phyloP scores from a whole-genome alignment of 2,888 invertebrate genomes.

The Spodoptera exigua region DNA sequence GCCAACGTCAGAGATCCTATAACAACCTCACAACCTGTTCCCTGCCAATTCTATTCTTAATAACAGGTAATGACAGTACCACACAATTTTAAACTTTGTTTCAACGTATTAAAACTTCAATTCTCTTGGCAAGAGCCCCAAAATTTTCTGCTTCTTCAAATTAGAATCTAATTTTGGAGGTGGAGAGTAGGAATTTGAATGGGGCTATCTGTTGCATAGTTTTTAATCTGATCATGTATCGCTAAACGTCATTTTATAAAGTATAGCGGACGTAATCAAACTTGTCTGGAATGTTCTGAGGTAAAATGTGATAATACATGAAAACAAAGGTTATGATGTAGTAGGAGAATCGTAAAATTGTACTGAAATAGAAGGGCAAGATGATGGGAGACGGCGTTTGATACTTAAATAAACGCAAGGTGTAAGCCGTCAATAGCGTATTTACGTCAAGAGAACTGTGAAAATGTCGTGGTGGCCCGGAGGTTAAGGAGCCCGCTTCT shows the following conservation, averaged over 20 bases:
- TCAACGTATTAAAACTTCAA: constrained; percentile 40
- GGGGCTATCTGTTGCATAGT: constrained; percentile 21
- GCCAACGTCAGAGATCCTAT: constrained; percentile 74
- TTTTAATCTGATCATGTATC: constrained; percentile 53
- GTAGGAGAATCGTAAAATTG: constrained; percentile 29
- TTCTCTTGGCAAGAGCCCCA: constrained; percentile 34
- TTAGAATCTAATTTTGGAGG: constrained; percentile 5
- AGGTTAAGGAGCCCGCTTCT: too few relatives aligned
- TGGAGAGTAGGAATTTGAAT: constrained; percentile 12
- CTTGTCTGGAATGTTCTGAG: constrained; percentile 59
- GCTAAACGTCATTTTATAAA: constrained; percentile 67
- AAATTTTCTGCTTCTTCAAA: constrained; percentile 15
- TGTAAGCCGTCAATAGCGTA: constrained; percentile 44
- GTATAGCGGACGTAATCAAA: constrained; percentile 61
- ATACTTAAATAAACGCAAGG: constrained; percentile 45
- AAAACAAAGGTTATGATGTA: constrained; percentile 33
- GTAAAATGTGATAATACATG: constrained; percentile 23
- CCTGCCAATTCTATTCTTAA: constrained; percentile 84
- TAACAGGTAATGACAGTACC: constrained; percentile 55
- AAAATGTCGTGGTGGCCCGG: too few relatives aligned
- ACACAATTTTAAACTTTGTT: constrained; percentile 49
- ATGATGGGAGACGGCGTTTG: constrained; percentile 43
- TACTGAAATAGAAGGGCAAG: constrained; percentile 36
- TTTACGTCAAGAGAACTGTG: constrained; percentile 38
- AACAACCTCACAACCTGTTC: constrained; percentile 66